phyloP scores from a whole-genome alignment of 2,113 vertebrate species.

The Gavia stellata region DNA sequence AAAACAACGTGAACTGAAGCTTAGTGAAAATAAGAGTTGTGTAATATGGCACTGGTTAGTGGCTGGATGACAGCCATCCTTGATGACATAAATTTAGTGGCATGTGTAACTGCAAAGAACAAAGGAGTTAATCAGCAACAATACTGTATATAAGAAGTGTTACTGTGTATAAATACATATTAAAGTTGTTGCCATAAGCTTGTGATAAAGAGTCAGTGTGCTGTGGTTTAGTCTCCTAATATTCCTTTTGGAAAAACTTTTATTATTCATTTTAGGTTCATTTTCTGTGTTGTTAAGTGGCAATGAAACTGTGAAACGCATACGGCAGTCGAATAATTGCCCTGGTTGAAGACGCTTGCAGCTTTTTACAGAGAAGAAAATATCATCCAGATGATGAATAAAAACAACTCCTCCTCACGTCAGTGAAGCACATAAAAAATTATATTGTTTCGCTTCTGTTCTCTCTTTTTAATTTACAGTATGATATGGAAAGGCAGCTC shows the following conservation, averaged over 20 bases:
- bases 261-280: background rate
- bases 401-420: background rate
- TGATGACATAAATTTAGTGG: conserved; percentile 42
- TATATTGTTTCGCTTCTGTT: conserved; percentile 6
- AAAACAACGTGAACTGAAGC: conserved; percentile 37
- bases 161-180: conserved; percentile 18
- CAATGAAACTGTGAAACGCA: background rate
- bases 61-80: conserved; percentile 15
- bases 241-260: background rate
- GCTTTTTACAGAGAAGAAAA: conserved; percentile 12
- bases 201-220: background rate
- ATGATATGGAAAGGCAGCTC: background rate
- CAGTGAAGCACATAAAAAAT: background rate
- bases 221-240: conserved; percentile 20
- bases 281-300: background rate
- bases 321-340: background rate
- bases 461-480: conserved; percentile 1
- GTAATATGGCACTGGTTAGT: conserved; percentile 40
- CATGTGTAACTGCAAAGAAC: background rate
- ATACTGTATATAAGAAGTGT: background rate
- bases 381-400: conserved; percentile 39
- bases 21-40: conserved; percentile 44
- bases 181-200: conserved; percentile 14
- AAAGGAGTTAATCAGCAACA: conserved; percentile 43
- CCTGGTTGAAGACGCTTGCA: background rate